Conservation (phyloP, 2,797 vertebrate genomes). For the Halcyon leucocephala region DNA sequence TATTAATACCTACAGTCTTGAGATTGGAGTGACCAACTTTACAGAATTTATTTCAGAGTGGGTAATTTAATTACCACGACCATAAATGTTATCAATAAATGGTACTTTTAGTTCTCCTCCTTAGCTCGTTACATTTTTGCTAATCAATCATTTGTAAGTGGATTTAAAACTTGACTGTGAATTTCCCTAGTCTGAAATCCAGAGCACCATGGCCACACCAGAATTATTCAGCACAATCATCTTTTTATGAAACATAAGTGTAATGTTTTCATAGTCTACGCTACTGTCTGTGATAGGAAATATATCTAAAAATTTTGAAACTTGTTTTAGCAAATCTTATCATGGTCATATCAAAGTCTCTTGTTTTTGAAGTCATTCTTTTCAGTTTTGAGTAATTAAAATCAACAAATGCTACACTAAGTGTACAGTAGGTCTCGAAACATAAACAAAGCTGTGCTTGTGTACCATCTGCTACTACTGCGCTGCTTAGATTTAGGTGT, state of each 20-base stretch:
- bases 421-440: constrained; percentile 75
- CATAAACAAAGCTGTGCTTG: constrained; percentile 77
- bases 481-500: constrained; percentile 68
- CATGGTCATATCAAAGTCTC: constrained; percentile 74
- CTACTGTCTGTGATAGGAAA: constrained; percentile 67
- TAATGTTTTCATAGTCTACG: constrained; percentile 58
- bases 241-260: constrained; percentile 67
- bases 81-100: constrained; percentile 47
- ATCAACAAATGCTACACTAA: constrained; percentile 75
- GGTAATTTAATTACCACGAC: constrained; percentile 39
- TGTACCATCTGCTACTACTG: constrained; percentile 72
- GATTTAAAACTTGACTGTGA: constrained; percentile 29
- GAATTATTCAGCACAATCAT: constrained; percentile 67
- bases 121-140: constrained; percentile 29
- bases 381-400: constrained; percentile 78
- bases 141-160: constrained; percentile 41
- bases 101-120: constrained; percentile 35
- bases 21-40: background rate
- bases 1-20: constrained; percentile 24
- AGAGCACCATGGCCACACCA: constrained; percentile 7
- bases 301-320: constrained; percentile 72
- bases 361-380: constrained; percentile 75
- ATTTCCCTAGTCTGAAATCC: constrained; percentile 41
- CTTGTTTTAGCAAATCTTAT: constrained; percentile 74
- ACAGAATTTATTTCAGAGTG: constrained; percentile 48